Evolutionary conservation across 2,888 invertebrate species (phyloP), one percentile per base, ranked within the genome.

Genomic region (Rhopalosiphum nymphaeae): DNA sequence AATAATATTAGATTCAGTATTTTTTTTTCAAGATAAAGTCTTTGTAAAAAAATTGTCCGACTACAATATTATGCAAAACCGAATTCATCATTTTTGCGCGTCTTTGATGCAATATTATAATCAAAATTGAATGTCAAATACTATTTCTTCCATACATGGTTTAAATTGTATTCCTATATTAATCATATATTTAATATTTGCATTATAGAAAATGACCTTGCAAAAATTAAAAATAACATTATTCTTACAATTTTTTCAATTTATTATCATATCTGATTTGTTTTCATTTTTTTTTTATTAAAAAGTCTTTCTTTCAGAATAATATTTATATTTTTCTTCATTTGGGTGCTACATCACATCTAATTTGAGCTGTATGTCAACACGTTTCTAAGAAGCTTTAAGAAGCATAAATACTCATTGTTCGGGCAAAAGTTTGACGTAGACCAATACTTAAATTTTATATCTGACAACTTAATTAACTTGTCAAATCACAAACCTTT

Each of bases 391-490:
- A 36, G 3, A 25, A 29, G 29, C 16, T 36, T 4, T 25, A 11
- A 53, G 36, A 88, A 53, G 36, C 42, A 49, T 26, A 67, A 53
- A 46, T 53, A 46, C 49, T n/a, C 42, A 85, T 91, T 85, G 56
- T 44, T 25, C 42, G 44, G 16, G 44, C n/a, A 91, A 25, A 57
- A 91, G 86, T 86, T 91, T 36, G 46, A 26, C 86, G 4, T 36
- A n/a, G 46, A 46, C 46, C 36, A 36, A 86, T 91, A 86, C 87
- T 87, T 49, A 61, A 87, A 87, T 67, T 61, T 87, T 49, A 9
- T 9, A 61, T 49, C 61, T 92, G 87, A 92, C 86, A 92, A 87
- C 92, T 92, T 36, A 61, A 87, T 92, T 92, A 92, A 87, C 87
- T 61, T 49, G 36, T 92, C 86, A 61, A 92, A 92, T 87, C 86